These are phyloP conservation scores for Rugalucina vietnamica DNA, from an alignment of 2,888 invertebrate genomes.

Conservation along the genomic window DNA sequence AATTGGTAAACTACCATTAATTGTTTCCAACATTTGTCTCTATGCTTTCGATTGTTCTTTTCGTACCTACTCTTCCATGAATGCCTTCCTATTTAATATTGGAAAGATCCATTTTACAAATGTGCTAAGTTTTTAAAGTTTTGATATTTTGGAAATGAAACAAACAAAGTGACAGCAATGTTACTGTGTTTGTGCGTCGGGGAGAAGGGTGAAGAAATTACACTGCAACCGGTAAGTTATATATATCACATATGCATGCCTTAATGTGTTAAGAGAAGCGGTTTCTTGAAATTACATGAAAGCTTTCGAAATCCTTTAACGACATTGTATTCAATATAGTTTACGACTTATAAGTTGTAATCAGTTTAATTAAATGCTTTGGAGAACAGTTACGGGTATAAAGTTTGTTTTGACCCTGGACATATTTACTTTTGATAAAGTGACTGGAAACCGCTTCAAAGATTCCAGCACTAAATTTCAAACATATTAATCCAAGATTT, in stretches of 20 bases:
- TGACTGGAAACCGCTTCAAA: neutral
- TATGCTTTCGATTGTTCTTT: neutral
- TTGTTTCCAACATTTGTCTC: too few relatives aligned
- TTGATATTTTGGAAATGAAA: neutral
- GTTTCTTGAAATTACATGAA: too few relatives aligned
- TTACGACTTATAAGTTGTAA: too few relatives aligned
- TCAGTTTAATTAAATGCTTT: too few relatives aligned
- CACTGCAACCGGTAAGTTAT: conserved; percentile 56
- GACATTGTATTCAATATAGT: too few relatives aligned
- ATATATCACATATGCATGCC: neutral
- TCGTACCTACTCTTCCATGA: neutral
- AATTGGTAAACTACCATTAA: too few relatives aligned
- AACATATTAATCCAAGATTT: too few relatives aligned
- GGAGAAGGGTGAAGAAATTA: conserved; percentile 56
- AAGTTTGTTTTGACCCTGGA: too few relatives aligned
- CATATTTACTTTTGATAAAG: neutral
- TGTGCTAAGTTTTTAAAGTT: neutral
- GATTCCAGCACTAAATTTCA: neutral
- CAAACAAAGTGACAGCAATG: conserved; percentile 17
- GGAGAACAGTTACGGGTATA: too few relatives aligned
- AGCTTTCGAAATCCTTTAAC: too few relatives aligned
- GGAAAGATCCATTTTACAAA: neutral
- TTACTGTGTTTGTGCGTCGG: conserved; percentile 62
- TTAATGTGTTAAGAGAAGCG: too few relatives aligned
- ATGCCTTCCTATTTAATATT: neutral